phyloP scores from a whole-genome alignment of 2,797 vertebrate genomes.

The Hydrophis major region DNA sequence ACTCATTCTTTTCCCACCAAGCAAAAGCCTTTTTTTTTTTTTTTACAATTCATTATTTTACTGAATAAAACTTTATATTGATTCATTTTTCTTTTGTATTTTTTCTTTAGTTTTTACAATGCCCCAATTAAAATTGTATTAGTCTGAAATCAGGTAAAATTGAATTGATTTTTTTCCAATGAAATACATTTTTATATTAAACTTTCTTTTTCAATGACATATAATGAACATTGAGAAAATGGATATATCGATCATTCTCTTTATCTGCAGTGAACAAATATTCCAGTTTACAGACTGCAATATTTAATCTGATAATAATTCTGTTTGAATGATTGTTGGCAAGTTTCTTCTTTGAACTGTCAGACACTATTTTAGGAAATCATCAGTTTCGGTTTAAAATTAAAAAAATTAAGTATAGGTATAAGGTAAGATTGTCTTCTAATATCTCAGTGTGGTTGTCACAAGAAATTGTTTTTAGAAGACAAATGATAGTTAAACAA shows the following conservation, averaged over 20 bases:
- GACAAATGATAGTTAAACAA: neutral
- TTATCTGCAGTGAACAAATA: too few species aligned
- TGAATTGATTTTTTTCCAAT: neutral
- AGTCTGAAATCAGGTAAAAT: neutral
- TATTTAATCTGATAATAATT: neutral
- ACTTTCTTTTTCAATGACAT: neutral
- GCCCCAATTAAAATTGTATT: neutral
- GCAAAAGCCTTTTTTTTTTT: neutral
- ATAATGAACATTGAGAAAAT: neutral
- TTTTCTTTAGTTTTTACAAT: neutral
- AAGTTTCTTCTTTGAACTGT: neutral
- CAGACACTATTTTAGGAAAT: neutral
- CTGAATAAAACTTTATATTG: neutral
- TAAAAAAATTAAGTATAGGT: neutral
- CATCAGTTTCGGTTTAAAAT: neutral
- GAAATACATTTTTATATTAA: neutral
- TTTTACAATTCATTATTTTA: neutral
- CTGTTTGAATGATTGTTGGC: neutral
- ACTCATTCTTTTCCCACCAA: neutral
- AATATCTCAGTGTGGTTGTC: neutral
- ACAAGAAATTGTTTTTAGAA: neutral
- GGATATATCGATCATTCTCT: neutral
- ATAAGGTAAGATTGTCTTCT: neutral
- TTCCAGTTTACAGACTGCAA: neutral
- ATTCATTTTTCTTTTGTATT: neutral